Conservation (phyloP, 2,113 vertebrate species). For the Xyrauchen texanus region DNA sequence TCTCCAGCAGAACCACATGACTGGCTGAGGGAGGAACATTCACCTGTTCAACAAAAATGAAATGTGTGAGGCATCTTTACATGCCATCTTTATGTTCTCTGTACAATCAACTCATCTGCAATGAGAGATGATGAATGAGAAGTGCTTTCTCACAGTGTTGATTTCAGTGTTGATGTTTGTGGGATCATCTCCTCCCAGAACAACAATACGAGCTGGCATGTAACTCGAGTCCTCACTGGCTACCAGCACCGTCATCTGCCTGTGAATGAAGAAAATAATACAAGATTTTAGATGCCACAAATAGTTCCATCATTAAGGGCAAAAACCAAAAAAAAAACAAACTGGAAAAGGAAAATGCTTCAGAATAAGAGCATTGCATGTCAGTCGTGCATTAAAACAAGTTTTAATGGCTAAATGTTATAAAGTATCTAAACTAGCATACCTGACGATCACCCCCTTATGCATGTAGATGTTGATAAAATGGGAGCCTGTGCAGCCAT, state of each 20-base stretch:
- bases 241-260: constrained; percentile 87
- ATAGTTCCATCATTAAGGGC: not conserved
- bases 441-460: constrained; percentile 88
- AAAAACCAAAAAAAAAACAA: no score
- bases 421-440: not conserved
- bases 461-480: constrained; percentile 92
- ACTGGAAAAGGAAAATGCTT: no score
- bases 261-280: constrained; percentile 54
- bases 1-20: constrained; percentile 87
- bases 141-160: constrained; percentile 78
- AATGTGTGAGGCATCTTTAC: not conserved
- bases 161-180: constrained; percentile 84
- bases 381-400: no score
- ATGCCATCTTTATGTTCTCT: no score
- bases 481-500: constrained; percentile 88
- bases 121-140: not conserved
- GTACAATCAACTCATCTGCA: not conserved
- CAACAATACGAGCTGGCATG: constrained; percentile 90
- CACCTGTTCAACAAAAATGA: constrained; percentile 73
- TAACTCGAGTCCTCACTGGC: constrained; percentile 96
- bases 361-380: no score
- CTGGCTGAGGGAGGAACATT: constrained; percentile 83
- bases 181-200: constrained; percentile 85
- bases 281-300: not conserved
- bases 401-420: no score